These are phyloP conservation scores for Drosophila nigricruria DNA, from an alignment of 2,888 invertebrate species.

Conservation along the genomic window DNA sequence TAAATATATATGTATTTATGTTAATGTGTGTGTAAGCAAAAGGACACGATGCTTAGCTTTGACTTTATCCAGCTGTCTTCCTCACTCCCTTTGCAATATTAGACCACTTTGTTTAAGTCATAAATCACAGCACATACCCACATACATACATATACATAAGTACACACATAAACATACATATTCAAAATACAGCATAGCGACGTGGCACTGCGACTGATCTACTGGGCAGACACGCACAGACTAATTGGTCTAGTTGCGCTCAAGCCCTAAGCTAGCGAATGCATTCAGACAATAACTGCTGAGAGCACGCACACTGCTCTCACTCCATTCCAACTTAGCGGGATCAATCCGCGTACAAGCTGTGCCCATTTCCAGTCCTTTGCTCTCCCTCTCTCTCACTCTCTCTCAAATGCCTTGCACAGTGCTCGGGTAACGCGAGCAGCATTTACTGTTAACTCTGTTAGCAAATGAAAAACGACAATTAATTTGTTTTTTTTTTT, in stretches of 20 bases:
- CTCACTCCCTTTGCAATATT: not conserved
- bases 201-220: not conserved
- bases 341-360: not conserved
- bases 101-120: not conserved
- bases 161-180: not conserved
- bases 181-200: not conserved
- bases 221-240: not conserved
- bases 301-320: not conserved
- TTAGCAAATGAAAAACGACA: not conserved
- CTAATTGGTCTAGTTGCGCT: not conserved
- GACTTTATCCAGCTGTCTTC: not conserved
- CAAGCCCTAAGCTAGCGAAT: not conserved
- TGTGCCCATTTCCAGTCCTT: not conserved
- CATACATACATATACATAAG: not conserved
- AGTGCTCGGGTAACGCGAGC: not conserved
- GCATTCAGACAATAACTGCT: not conserved
- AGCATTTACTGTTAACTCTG: not conserved
- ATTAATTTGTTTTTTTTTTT: slow-evolving; percentile 45
- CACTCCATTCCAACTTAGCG: not conserved
- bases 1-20: not conserved
- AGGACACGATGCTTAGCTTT: not conserved
- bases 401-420: not conserved
- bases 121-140: not conserved
- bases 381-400: not conserved
- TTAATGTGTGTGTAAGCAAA: not conserved